These are phyloP conservation scores for Eulemur albifrons DNA, from an alignment of 2,797 vertebrate genomes.

Conservation along the genomic window DNA sequence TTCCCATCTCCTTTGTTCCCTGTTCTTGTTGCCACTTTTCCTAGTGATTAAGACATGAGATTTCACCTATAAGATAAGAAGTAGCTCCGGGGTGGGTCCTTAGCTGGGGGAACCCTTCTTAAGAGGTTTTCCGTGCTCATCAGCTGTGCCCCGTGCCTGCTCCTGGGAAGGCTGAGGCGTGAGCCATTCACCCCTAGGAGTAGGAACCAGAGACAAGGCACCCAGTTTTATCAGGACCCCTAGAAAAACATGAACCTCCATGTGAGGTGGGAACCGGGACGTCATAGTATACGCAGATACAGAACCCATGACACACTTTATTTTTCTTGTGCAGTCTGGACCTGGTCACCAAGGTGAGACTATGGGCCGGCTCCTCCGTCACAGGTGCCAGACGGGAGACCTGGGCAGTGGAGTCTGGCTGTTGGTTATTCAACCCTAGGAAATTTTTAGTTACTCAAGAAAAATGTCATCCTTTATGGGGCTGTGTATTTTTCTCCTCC, in stretches of 20 bases:
- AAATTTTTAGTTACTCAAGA: background rate
- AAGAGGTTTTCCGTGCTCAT: background rate
- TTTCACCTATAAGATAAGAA: background rate
- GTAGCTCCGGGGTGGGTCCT: background rate
- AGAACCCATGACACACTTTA: accelerated
- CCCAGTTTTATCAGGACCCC: background rate
- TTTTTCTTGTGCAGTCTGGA: background rate
- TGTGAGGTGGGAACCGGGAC: no score
- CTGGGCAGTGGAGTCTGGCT: background rate
- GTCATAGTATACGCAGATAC: accelerated
- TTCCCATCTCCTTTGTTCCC: background rate
- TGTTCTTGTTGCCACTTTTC: background rate
- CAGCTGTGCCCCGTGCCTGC: accelerated
- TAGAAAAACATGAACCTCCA: background rate
- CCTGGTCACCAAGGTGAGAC: background rate
- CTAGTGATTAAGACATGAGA: background rate
- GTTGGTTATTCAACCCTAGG: background rate
- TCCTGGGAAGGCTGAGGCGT: background rate
- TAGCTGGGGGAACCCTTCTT: background rate
- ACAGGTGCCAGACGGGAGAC: accelerated
- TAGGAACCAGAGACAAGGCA: background rate
- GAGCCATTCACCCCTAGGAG: background rate
- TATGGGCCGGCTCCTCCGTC: accelerated
- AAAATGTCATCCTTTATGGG: background rate
- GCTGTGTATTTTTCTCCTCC: background rate